Evolutionary conservation across 2,888 invertebrate genomes (phyloP).

Genomic region (Prosapia bicincta): DNA sequence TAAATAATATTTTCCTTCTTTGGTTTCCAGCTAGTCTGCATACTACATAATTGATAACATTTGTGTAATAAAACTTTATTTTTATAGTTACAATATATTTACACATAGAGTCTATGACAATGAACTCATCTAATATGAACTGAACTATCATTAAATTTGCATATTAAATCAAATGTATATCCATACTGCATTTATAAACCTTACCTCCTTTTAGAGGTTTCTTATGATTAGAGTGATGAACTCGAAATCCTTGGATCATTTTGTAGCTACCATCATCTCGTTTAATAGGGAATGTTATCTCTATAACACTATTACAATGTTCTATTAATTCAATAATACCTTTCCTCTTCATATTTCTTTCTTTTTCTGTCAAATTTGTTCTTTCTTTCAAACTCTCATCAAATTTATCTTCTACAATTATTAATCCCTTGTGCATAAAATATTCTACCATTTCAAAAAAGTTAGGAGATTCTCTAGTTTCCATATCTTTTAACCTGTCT

Average conservation of each 20-base stretch:
- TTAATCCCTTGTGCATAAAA: slow-evolving; percentile 62
- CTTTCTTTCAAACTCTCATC: slow-evolving; percentile 6
- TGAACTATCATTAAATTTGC: too few relatives aligned
- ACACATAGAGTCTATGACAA: too few relatives aligned
- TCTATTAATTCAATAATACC: slow-evolving; percentile 53
- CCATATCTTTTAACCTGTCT: slow-evolving; percentile 7
- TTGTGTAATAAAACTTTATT: too few relatives aligned
- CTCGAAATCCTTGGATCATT: slow-evolving; percentile 65
- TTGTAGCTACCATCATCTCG: slow-evolving; percentile 67
- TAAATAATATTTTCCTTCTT: too few relatives aligned
- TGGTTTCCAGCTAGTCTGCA: too few relatives aligned
- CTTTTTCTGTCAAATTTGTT: slow-evolving; percentile 49
- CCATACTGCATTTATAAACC: too few relatives aligned
- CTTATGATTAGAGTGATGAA: slow-evolving; percentile 71
- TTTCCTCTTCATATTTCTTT: slow-evolving; percentile 20
- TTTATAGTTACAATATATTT: too few relatives aligned
- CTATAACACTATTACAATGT: slow-evolving; percentile 63
- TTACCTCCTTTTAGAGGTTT: slow-evolving; percentile 61
- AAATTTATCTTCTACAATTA: slow-evolving; percentile 18
- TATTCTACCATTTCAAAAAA: slow-evolving; percentile 65
- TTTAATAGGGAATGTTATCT: slow-evolving; percentile 66
- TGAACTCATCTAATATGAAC: too few relatives aligned
- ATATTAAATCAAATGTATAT: too few relatives aligned
- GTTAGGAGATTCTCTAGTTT: slow-evolving; percentile 47
- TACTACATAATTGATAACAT: too few relatives aligned